Base-by-base conservation (phyloP, 2,113 vertebrate genomes). In the Coptodon bakossiorum region DNA sequence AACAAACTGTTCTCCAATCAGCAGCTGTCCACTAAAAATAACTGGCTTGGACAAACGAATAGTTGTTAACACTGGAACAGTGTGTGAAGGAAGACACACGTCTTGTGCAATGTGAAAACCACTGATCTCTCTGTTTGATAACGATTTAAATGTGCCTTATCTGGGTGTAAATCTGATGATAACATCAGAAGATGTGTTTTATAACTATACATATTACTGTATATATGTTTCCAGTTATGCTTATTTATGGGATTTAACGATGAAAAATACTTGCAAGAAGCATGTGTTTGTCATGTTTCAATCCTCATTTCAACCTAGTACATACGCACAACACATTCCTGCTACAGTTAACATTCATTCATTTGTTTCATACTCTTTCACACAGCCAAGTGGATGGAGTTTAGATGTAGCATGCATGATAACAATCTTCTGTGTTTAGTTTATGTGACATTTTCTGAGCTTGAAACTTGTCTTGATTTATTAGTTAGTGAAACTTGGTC, bases 141-240 rank as follows among this genome's bases (percentile, higher is more conserved):
- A 68, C 27, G 2, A 86, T 78, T 85, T 88, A 54, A 82, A 90
- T 91, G 93, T 94, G 93, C 92, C 92, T 94, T 94, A 89, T 76
- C 19, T 80, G 6, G 4, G 50, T 89, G 83, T 79, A 53, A 89
- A 89, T 50, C 24, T 53, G 66, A 7, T 31, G 63, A 7, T 78
- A 78, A 50, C 71, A 78, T 78, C 45, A 78, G 81, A 61, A 54
- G 83, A 87, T 80, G 22, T 82, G n/a, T 61, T 81, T 76, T 40
- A 45, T 48, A 82, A 34, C 31, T 59, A 50, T 24, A 81, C 24
- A 78, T 48, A 52, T 66, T 78, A 61, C 9, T 53, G 40, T 80
- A 54, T 63, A 53, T 54, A 13, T 68, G 53, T 63, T 90, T 73
- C 73, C 24, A 82, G 48, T 61, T 66, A 45, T 86, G 24, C 5